Percentiles rank a stretch among this genome's conserved stretches.
Evolutionary conservation across 2,797 vertebrate genomes (phyloP).

Genomic region (Mus minutoides): DNA sequence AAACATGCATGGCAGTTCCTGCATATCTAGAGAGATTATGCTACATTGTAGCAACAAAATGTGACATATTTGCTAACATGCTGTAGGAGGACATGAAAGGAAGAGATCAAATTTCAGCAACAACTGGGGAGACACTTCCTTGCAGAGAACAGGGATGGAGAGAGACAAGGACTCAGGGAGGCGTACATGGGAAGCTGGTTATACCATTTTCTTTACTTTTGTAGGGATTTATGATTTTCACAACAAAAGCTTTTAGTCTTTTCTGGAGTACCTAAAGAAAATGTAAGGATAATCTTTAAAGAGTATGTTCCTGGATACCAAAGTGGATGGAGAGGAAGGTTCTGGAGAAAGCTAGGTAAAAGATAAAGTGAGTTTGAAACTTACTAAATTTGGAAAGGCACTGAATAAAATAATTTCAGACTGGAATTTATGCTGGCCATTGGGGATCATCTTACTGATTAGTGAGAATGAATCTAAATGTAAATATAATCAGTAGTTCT

Average conservation of each 20-base stretch:
- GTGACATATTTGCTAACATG: not conserved
- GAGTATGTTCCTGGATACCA: not conserved
- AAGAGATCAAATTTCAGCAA: conserved; percentile 4
- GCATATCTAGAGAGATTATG: not conserved
- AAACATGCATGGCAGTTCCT: not conserved
- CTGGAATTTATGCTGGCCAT: not conserved
- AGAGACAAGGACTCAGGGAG: not conserved
- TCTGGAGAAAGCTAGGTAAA: not conserved
- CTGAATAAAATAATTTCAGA: not conserved
- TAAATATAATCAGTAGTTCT: not conserved
- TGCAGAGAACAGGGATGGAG: not conserved
- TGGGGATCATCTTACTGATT: not conserved
- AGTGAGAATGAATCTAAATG: not conserved
- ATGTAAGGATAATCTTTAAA: not conserved
- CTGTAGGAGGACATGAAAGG: not conserved
- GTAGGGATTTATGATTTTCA: not conserved
- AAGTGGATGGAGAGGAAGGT: not conserved
- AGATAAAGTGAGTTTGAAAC: not conserved
- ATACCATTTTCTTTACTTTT: not conserved
- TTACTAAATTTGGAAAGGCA: not conserved
- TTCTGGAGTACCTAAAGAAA: not conserved
- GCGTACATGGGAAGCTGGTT: not conserved
- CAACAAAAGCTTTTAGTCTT: not conserved
- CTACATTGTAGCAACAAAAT: not conserved
- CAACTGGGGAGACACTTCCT: not conserved